phyloP scores from a whole-genome alignment of 2,888 invertebrate genomes.

The Orthosia incerta region DNA sequence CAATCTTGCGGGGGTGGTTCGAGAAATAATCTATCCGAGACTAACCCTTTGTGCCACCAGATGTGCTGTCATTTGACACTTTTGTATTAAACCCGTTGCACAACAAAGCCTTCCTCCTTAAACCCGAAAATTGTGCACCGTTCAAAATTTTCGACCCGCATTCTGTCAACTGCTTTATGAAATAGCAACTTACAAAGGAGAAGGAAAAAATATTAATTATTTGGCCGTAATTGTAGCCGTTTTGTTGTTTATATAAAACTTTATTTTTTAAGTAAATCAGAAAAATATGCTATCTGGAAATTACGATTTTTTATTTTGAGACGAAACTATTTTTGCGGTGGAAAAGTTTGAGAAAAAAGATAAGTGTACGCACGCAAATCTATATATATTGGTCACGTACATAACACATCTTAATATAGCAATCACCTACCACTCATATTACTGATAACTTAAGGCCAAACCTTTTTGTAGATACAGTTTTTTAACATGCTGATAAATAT shows the following conservation, averaged over 20 bases:
- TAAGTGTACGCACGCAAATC: constrained; percentile 3
- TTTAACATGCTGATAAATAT: constrained; percentile 54
- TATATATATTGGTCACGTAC: constrained; percentile 35
- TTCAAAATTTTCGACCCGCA: constrained; percentile 88
- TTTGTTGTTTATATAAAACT: not conserved
- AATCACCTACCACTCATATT: constrained; percentile 43
- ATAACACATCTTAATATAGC: constrained; percentile 39
- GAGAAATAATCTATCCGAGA: constrained; percentile 90
- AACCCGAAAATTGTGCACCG: constrained; percentile 90
- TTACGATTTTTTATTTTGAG: constrained; percentile 8
- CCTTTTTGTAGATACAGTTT: constrained; percentile 32
- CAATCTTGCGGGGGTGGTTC: constrained; percentile 90
- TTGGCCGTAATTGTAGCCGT: constrained; percentile 21
- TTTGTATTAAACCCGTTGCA: constrained; percentile 91
- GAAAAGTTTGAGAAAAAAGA: constrained; percentile 45
- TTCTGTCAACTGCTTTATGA: constrained; percentile 84
- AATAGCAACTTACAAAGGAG: constrained; percentile 68
- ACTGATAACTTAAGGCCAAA: constrained; percentile 55
- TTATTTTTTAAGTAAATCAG: not conserved
- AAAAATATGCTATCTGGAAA: not conserved
- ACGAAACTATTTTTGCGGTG: not conserved
- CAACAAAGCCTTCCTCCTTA: constrained; percentile 90
- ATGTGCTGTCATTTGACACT: constrained; percentile 91
- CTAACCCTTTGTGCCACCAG: constrained; percentile 90
- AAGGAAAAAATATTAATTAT: constrained; percentile 57